A percentile compares a stretch with the other conserved stretches of the same genome.
Conservation (phyloP, 2,113 vertebrate species). For the Ictalurus punctatus region DNA sequence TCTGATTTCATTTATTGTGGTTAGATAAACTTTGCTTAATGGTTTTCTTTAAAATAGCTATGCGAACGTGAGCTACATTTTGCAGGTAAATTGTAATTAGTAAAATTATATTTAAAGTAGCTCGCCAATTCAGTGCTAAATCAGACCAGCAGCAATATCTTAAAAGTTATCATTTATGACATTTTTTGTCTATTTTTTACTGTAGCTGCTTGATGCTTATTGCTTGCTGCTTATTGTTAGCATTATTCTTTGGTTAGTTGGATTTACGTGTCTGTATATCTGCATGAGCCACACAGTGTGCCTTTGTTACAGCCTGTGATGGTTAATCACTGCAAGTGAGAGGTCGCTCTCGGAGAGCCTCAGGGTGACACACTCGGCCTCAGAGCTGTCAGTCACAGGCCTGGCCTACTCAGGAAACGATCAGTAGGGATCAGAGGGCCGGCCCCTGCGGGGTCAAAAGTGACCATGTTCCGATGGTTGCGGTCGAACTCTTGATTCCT, state of each 20-base stretch:
- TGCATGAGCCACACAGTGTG: conserved; percentile 44
- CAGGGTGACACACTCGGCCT: conserved; percentile 37
- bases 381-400: conserved; percentile 50
- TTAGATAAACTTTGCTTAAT: neutral
- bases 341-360: conserved; percentile 47
- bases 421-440: conserved; percentile 54
- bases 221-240: neutral
- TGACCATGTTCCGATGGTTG: conserved; percentile 50
- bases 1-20: neutral
- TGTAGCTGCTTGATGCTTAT: neutral
- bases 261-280: conserved; percentile 5
- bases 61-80: neutral
- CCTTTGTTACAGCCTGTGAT: conserved; percentile 48
- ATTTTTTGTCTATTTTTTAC: neutral
- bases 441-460: conserved; percentile 49
- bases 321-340: conserved; percentile 54
- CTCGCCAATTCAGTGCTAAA: neutral
- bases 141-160: neutral
- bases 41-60: neutral
- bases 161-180: neutral
- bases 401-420: conserved; percentile 45
- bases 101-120: neutral
- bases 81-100: neutral
- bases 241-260: neutral
- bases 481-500: conserved; percentile 49